These are phyloP conservation scores for Schlechtendalia chinensis DNA, from an alignment of 1,140 invertebrate genomes.

Conservation along the genomic window DNA sequence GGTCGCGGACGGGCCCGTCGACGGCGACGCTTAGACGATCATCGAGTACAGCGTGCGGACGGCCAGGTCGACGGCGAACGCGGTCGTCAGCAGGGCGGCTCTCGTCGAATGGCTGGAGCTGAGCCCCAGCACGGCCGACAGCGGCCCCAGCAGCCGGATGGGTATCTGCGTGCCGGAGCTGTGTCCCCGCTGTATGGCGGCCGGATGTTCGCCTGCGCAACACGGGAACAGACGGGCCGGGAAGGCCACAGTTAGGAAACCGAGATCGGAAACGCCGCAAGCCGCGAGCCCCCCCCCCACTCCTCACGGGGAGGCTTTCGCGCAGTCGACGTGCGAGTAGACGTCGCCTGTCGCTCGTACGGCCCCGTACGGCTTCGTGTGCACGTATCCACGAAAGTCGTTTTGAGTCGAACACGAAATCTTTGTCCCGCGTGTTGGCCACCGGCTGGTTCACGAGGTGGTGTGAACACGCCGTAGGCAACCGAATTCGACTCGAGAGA, in stretches of 20 bases:
- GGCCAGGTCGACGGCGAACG: conserved; percentile 32
- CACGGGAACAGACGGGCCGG: conserved; percentile 33
- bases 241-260: background rate
- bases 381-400: too few relatives aligned
- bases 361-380: too few relatives aligned
- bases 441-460: too few relatives aligned
- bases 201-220: conserved; percentile 60
- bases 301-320: too few relatives aligned
- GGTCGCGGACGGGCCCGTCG: background rate
- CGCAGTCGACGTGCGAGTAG: too few relatives aligned
- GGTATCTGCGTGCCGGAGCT: conserved; percentile 60
- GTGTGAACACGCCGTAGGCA: too few relatives aligned
- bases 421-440: too few relatives aligned
- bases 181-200: conserved; percentile 61
- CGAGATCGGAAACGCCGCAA: too few relatives aligned
- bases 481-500: too few relatives aligned
- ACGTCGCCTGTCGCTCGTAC: too few relatives aligned
- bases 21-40: background rate
- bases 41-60: conserved; percentile 27
- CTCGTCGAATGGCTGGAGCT: conserved; percentile 55
- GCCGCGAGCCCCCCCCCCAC: too few relatives aligned
- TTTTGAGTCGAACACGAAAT: too few relatives aligned
- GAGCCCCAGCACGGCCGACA: conserved; percentile 59
- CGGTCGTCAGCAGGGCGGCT: conserved; percentile 35
- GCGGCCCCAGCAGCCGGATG: conserved; percentile 58